Evolutionary conservation across 2,113 vertebrate genomes (phyloP).

Genomic region (Hemibagrus wyckioides): DNA sequence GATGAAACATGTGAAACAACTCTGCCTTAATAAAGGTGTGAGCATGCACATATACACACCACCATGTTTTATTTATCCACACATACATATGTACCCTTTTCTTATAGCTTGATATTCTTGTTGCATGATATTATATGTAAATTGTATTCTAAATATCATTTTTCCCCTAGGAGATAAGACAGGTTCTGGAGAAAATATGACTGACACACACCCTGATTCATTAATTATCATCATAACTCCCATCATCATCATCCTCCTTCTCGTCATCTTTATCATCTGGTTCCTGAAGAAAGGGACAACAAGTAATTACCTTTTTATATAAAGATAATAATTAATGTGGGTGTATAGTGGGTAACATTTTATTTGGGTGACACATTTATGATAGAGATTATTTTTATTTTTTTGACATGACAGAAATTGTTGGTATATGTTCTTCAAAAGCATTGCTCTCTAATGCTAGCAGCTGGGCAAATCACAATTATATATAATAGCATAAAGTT

Average conservation of each 20-base stretch:
- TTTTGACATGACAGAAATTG: neutral
- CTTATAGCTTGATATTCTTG: neutral
- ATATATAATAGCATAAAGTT: no score
- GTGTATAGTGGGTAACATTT: neutral
- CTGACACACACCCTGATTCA: neutral
- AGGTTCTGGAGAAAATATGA: rapidly evolving
- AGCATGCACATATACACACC: neutral
- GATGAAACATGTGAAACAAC: neutral
- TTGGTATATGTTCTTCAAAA: neutral
- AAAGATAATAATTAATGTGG: neutral
- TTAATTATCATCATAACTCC: neutral
- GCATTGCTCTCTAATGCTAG: neutral
- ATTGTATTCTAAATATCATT: neutral
- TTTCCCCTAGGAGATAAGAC: neutral
- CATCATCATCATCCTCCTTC: neutral
- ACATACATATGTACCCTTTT: neutral
- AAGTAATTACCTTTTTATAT: neutral
- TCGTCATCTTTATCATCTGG: neutral
- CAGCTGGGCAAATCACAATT: neutral
- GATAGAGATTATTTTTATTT: no score
- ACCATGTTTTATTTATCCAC: neutral
- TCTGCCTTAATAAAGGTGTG: neutral
- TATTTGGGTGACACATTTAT: neutral
- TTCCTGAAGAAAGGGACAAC: neutral
- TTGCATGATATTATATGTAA: no score